Conservation (phyloP, 2,888 invertebrate genomes). For the Ametastegia equiseti region DNA sequence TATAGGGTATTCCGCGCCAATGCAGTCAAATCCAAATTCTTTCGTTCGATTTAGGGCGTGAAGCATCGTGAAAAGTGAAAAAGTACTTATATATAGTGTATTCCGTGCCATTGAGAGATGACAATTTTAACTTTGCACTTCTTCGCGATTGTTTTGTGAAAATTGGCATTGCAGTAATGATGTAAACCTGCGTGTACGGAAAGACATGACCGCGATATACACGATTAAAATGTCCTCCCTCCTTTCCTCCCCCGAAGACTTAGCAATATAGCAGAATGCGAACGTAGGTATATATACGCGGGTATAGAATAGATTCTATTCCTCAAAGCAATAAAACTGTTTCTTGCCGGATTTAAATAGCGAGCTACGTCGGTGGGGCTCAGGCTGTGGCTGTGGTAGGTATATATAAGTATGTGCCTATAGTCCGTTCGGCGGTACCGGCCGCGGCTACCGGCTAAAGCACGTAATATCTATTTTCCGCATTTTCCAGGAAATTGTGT, state of each 20-base stretch:
- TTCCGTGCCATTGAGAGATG: background rate
- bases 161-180: too few relatives aligned
- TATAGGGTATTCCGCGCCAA: background rate
- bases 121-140: background rate
- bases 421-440: background rate
- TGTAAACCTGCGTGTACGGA: too few relatives aligned
- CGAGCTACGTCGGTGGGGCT: background rate
- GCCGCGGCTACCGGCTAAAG: background rate
- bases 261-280: too few relatives aligned
- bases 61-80: too few relatives aligned
- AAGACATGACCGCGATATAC: too few relatives aligned
- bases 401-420: background rate
- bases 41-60: too few relatives aligned
- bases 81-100: background rate
- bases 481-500: constrained; percentile 32
- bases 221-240: too few relatives aligned
- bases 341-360: constrained; percentile 10
- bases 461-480: constrained; percentile 41
- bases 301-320: background rate
- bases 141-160: too few relatives aligned
- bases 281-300: background rate
- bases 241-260: too few relatives aligned
- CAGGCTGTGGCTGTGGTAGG: background rate
- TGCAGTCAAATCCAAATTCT: too few relatives aligned
- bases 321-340: background rate